phyloP scores from a whole-genome alignment of 2,888 invertebrate species.

The Lordiphosa fenestrarum region DNA sequence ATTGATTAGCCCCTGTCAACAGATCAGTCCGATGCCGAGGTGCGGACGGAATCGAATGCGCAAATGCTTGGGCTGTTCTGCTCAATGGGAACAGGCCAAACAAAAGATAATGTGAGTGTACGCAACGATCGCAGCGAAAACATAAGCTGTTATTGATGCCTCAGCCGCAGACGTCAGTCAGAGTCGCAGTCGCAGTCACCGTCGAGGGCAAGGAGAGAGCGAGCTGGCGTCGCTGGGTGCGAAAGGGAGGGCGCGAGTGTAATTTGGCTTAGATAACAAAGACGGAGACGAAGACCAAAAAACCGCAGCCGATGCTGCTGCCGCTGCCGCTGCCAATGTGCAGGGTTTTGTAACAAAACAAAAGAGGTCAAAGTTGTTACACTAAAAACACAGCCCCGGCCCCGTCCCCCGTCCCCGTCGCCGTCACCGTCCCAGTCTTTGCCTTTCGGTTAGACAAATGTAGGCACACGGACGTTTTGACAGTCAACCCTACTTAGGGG shows the following conservation, averaged over 20 bases:
- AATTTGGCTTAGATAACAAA: constrained; percentile 57
- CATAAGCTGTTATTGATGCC: constrained; percentile 8
- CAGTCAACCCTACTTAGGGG: constrained; percentile 56
- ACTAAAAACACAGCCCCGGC: constrained; percentile 39
- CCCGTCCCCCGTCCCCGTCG: constrained; percentile 4
- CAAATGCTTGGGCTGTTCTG: constrained; percentile 2
- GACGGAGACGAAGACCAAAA: constrained; percentile 31
- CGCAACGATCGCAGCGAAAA: constrained; percentile 2
- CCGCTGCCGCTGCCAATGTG: constrained; percentile 25
- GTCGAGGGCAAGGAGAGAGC: neutral
- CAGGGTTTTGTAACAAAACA: constrained; percentile 50
- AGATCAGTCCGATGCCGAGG: constrained; percentile 30
- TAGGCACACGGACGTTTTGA: constrained; percentile 29
- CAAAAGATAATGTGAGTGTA: constrained; percentile 4
- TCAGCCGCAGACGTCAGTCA: constrained; percentile 1
- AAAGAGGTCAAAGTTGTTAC: constrained; percentile 72
- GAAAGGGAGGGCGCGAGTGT: constrained; percentile 13
- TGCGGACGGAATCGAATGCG: constrained; percentile 18
- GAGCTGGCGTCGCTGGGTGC: neutral
- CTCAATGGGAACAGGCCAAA: constrained; percentile 6
- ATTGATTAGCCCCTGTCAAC: constrained; percentile 41
- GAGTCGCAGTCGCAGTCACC: neutral
- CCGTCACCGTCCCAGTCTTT: constrained; percentile 1
- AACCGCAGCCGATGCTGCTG: constrained; percentile 59
- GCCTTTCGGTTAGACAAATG: constrained; percentile 33